Conservation (phyloP, 2,888 invertebrate species). For the Escarpia spicata region DNA sequence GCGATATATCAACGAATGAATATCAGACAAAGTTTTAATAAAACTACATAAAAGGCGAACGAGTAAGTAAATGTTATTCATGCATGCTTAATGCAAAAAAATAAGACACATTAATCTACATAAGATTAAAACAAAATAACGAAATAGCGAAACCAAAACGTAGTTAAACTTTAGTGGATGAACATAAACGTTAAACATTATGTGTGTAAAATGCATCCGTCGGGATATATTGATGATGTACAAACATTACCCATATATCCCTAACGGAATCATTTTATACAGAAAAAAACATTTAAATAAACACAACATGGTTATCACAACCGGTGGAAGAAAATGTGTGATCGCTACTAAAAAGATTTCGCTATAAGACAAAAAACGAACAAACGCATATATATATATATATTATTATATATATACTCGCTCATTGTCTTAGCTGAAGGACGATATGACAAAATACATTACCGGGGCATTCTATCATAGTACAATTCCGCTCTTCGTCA, state of each 20-base stretch:
- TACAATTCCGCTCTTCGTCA: constrained; percentile 46
- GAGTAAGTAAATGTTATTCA: too few species aligned
- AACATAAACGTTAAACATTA: background rate
- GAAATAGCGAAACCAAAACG: background rate
- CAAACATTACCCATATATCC: background rate
- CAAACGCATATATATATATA: too few species aligned
- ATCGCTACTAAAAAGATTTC: background rate
- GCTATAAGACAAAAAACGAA: background rate
- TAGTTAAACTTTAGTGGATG: background rate
- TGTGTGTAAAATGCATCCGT: too few species aligned
- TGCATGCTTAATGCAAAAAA: background rate
- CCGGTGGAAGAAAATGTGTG: too few species aligned
- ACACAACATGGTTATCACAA: too few species aligned
- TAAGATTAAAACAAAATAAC: background rate
- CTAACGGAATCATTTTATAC: background rate
- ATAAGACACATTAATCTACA: background rate
- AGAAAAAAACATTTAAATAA: background rate
- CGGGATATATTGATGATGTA: too few species aligned
- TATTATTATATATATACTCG: too few species aligned
- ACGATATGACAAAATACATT: background rate
- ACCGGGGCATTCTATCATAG: constrained; percentile 46
- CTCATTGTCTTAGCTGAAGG: too few species aligned
- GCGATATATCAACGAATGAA: background rate
- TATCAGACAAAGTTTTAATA: too few species aligned
- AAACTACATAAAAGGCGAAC: too few species aligned